Conservation (phyloP, 1,140 invertebrate genomes). For the Leguminivora glycinivorella region DNA sequence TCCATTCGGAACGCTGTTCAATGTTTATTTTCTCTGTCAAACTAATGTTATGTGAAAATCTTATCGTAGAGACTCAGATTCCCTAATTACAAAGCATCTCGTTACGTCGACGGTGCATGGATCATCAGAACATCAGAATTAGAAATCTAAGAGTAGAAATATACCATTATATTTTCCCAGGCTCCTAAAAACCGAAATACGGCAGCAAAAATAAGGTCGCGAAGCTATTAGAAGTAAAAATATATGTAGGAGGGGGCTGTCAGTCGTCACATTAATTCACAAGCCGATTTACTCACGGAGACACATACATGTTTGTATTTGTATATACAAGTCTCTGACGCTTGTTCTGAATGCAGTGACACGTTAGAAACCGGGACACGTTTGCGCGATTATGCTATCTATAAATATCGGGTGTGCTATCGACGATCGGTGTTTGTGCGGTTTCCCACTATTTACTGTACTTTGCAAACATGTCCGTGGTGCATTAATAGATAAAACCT, state of each 20-base stretch:
- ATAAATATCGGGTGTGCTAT: conserved; percentile 5
- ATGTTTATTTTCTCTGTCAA: too few species aligned
- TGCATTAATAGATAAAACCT: neutral
- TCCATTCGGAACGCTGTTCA: too few species aligned
- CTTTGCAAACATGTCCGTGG: neutral
- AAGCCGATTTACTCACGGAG: conserved; percentile 1
- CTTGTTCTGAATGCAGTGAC: neutral
- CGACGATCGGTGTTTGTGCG: conserved; percentile 5
- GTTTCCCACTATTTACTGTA: neutral
- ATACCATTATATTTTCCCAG: too few species aligned
- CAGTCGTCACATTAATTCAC: neutral
- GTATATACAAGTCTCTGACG: neutral
- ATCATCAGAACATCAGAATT: too few species aligned
- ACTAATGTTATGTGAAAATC: too few species aligned
- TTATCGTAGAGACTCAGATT: too few species aligned
- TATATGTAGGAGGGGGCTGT: neutral
- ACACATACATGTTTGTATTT: neutral
- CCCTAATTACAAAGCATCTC: too few species aligned
- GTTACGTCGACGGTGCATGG: too few species aligned
- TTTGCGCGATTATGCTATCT: neutral
- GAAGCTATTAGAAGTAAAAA: neutral
- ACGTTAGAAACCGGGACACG: conserved; percentile 5
- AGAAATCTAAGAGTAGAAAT: too few species aligned
- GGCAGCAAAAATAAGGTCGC: neutral
- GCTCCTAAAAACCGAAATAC: too few species aligned